Evolutionary conservation across 2,888 invertebrate genomes (phyloP).

Genomic region (Leptodirus hochenwartii): DNA sequence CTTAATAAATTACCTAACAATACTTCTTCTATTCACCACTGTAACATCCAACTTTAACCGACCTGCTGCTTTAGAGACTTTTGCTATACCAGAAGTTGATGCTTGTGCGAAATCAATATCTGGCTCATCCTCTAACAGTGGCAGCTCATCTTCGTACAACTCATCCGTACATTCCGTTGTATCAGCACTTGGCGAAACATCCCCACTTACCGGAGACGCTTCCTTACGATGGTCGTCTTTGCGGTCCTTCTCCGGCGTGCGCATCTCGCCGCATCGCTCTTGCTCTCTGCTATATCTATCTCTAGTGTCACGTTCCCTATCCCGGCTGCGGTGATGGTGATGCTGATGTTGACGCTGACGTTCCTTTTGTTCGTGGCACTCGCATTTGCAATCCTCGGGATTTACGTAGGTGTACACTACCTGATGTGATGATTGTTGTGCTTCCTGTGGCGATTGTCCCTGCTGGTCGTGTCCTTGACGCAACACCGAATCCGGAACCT

Average conservation of each 20-base stretch:
- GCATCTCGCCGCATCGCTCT: not conserved
- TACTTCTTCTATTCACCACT: constrained; percentile 24
- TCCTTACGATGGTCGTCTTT: not conserved
- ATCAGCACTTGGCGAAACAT: constrained; percentile 10
- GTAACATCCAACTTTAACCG: constrained; percentile 21
- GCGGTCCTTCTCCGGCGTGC: not conserved
- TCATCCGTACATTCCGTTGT: constrained; percentile 11
- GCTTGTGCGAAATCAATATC: no score
- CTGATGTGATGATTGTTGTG: constrained; percentile 20
- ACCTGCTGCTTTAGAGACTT: constrained; percentile 19
- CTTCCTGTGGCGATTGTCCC: constrained; percentile 4
- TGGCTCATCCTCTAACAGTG: constrained; percentile 29
- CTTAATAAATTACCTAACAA: constrained; percentile 23
- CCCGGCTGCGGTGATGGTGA: no score
- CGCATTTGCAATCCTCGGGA: constrained; percentile 75
- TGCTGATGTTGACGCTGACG: constrained; percentile 7
- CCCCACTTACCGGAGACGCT: constrained; percentile 5
- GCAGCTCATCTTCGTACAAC: constrained; percentile 30
- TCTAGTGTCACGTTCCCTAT: no score
- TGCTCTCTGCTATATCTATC: constrained; percentile 1
- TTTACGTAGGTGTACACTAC: constrained; percentile 63
- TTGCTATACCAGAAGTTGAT: constrained; percentile 23
- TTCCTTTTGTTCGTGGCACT: constrained; percentile 39
- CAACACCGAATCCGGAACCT: constrained; percentile 25
- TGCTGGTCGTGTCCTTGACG: constrained; percentile 8